Conservation (phyloP, 2,888 invertebrate species). For the Aricia artaxerxes region DNA sequence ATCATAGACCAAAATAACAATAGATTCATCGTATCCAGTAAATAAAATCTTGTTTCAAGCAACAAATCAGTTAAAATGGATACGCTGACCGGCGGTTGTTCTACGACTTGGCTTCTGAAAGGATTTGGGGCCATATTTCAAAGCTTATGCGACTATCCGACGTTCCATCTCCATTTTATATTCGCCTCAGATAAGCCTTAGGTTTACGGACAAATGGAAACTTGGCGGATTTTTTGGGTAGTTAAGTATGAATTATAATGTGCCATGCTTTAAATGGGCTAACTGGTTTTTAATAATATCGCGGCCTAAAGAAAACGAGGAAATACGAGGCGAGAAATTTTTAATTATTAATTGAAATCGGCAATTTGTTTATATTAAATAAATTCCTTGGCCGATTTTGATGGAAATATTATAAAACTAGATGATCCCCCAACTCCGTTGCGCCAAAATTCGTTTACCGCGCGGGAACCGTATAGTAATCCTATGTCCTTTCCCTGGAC, state of each 20-base stretch:
- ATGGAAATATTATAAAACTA: too few species aligned
- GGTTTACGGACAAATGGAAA: conserved; percentile 58
- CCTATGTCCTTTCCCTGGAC: too few species aligned
- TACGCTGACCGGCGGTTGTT: conserved; percentile 8
- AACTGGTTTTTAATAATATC: not conserved
- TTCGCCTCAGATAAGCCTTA: conserved; percentile 61
- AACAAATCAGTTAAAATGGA: conserved; percentile 14
- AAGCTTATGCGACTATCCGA: conserved; percentile 63
- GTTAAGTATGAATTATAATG: not conserved
- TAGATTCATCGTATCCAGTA: not conserved
- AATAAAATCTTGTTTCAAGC: conserved; percentile 4
- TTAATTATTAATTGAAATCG: too few species aligned
- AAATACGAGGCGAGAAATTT: not conserved
- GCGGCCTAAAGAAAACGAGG: not conserved
- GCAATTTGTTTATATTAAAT: too few species aligned
- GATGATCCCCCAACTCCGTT: too few species aligned
- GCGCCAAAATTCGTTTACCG: too few species aligned
- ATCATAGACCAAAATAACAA: not conserved
- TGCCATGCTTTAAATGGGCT: not conserved
- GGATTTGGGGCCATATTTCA: conserved; percentile 56
- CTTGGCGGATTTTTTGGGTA: not conserved
- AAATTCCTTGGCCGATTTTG: too few species aligned
- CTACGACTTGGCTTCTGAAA: conserved; percentile 26
- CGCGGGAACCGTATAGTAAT: too few species aligned
- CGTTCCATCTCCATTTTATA: conserved; percentile 71